Evolutionary conservation across 2,113 vertebrate genomes (phyloP).

Genomic region (Labeo catla): DNA sequence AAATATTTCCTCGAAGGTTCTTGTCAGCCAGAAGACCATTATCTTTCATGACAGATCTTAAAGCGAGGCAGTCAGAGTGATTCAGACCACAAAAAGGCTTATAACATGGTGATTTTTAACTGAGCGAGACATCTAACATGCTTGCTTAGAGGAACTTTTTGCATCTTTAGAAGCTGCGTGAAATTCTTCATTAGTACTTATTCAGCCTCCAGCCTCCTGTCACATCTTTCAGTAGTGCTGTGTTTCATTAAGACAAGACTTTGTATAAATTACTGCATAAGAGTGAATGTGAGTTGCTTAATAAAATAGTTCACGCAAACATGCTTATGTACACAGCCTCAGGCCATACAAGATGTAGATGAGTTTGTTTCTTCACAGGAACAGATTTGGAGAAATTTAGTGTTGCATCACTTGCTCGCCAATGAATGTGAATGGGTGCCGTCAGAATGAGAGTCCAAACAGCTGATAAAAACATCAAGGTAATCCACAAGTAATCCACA

Average conservation of each 20-base stretch:
- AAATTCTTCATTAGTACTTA: neutral
- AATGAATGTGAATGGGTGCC: too few species aligned
- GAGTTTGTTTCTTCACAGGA: too few species aligned
- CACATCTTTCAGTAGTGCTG: neutral
- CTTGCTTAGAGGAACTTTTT: too few species aligned
- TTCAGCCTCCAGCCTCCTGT: neutral
- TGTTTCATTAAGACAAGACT: neutral
- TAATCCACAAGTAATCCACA: too few species aligned
- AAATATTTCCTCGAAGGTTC: neutral
- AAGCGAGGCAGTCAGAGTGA: neutral
- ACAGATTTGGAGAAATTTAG: neutral
- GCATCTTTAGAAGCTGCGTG: neutral
- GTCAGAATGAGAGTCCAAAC: too few species aligned
- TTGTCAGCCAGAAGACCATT: conserved; percentile 7
- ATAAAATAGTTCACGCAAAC: neutral
- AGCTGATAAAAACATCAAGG: too few species aligned
- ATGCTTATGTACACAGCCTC: too few species aligned
- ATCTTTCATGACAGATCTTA: neutral
- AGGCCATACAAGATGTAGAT: too few species aligned
- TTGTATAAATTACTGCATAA: neutral
- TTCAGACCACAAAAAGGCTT: neutral
- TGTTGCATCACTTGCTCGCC: neutral
- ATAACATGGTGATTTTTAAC: neutral
- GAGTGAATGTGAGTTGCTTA: neutral
- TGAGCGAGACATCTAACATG: neutral